Base-by-base conservation (phyloP, 2,113 vertebrate genomes). In the Glaucomys volans region DNA sequence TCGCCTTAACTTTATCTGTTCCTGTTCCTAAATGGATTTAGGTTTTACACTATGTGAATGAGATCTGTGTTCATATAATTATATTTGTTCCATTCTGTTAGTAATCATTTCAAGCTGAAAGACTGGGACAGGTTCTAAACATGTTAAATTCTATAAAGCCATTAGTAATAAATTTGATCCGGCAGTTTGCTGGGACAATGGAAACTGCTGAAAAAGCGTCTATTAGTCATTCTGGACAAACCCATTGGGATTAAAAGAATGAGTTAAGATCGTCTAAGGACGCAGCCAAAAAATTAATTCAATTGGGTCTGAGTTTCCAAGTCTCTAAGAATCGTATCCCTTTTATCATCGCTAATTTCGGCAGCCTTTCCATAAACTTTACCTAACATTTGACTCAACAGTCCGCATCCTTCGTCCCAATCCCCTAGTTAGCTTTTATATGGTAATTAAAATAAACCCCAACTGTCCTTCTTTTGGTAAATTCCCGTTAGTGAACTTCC, bases 141-240 rank as follows among this genome's bases (percentile, higher is more conserved):
- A 97, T 32, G 87, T 74, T 94, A 72, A 93, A 80, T 95, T 96
- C 93, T 93, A 92, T 96, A 95, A 95, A 95, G 83, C 87, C 91
- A 97, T 97, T 98, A 97, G 96, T 80, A 94, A 93, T 94, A 95
- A 81, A 97, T 96, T 97, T 95, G 97, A 93, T 95, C 91, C 59
- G 76, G 95, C 96, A 96, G 96, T 84, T 97, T 91, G 76, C 91
- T 50, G 64, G 88, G 91, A 97, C 97, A 96, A 96, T 93, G 80
- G 71, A 87, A 89, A 95, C 86, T 87, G 86, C 87, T 94, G 91
- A 79, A 97, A 94, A 97, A 82, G 52, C 59, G 13, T 87, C 93
- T 94, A 82, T 97, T 97, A 95, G 91, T 97, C 97, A 97, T 92
- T 95, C 81, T 24, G 18, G 64, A 92, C 95, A 93, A 97, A 87